Conservation (phyloP, 2,888 invertebrate genomes). For the Machimus rusticus region DNA sequence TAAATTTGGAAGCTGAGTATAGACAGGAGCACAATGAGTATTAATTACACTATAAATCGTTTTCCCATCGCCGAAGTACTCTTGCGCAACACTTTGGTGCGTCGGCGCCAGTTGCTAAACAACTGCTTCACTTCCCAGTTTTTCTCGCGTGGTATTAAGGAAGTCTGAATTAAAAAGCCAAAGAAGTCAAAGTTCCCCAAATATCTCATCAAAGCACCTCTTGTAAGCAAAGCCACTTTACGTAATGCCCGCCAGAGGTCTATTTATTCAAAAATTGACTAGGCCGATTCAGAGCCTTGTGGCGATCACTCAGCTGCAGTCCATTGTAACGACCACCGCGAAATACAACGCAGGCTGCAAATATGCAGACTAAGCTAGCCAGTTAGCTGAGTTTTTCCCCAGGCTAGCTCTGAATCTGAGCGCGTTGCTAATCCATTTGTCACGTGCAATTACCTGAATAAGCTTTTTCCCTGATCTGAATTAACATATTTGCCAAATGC, state of each 20-base stretch:
- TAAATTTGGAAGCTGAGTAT: not conserved
- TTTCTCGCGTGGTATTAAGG: not conserved
- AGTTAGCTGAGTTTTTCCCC: not conserved
- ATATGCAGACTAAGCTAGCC: not conserved
- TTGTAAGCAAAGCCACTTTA: not conserved
- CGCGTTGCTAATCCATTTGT: conserved; percentile 30
- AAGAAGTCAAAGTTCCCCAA: not conserved
- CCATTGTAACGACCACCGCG: not conserved
- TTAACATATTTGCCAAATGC: conserved; percentile 13
- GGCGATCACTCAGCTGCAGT: not conserved
- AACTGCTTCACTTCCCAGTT: not conserved
- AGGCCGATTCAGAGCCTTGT: not conserved
- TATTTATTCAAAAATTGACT: conserved; percentile 12
- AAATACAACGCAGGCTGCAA: not conserved
- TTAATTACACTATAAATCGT: conserved; percentile 5
- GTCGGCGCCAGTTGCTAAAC: not conserved
- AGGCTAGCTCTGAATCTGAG: not conserved
- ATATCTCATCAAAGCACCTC: not conserved
- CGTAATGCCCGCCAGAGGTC: not conserved
- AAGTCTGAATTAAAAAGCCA: not conserved
- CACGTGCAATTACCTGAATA: conserved; percentile 25
- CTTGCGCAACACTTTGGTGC: not conserved
- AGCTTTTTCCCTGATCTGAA: not conserved
- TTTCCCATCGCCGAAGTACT: not conserved
- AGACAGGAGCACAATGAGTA: not conserved